Conservation (phyloP, 2,797 vertebrate species). For the Acipenser ruthenus region DNA sequence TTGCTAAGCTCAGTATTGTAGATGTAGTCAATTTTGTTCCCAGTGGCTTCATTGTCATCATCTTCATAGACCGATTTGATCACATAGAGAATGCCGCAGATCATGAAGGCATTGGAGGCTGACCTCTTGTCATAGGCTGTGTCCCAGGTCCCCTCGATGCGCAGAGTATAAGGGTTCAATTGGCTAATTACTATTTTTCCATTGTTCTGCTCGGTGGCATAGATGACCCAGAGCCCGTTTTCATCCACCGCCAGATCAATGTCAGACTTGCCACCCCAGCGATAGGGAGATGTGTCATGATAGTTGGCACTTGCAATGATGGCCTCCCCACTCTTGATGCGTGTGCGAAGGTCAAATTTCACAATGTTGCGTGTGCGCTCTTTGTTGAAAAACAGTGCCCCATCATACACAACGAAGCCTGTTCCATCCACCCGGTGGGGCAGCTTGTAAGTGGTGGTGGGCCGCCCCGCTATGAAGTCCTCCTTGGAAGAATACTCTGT, state of each 20-base stretch:
- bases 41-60: slow-evolving; percentile 94
- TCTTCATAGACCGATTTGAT: slow-evolving; percentile 96
- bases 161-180: slow-evolving; percentile 88
- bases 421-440: slow-evolving; percentile 94
- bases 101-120: slow-evolving; percentile 96
- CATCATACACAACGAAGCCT: slow-evolving; percentile 93
- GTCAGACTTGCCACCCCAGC: slow-evolving; percentile 97
- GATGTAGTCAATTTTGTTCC: slow-evolving; percentile 98
- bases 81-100: slow-evolving; percentile 96
- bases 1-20: slow-evolving; percentile 96
- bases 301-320: slow-evolving; percentile 97
- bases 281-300: slow-evolving; percentile 94
- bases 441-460: slow-evolving; percentile 94
- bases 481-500: slow-evolving; percentile 97
- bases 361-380: slow-evolving; percentile 96
- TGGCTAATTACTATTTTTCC: slow-evolving; percentile 95
- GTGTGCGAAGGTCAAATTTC: slow-evolving; percentile 90
- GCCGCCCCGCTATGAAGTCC: slow-evolving; percentile 91
- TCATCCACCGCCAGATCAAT: slow-evolving; percentile 95
- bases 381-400: slow-evolving; percentile 97
- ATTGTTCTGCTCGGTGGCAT: slow-evolving; percentile 97
- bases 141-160: slow-evolving; percentile 95
- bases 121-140: slow-evolving; percentile 95
- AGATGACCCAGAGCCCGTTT: slow-evolving; percentile 97
- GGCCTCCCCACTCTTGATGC: slow-evolving; percentile 95